Percentiles rank a stretch among this genome's conserved stretches.
These are phyloP conservation scores for Phyllostomus hastatus DNA, from an alignment of 2,113 vertebrate genomes.

Conservation along the genomic window DNA sequence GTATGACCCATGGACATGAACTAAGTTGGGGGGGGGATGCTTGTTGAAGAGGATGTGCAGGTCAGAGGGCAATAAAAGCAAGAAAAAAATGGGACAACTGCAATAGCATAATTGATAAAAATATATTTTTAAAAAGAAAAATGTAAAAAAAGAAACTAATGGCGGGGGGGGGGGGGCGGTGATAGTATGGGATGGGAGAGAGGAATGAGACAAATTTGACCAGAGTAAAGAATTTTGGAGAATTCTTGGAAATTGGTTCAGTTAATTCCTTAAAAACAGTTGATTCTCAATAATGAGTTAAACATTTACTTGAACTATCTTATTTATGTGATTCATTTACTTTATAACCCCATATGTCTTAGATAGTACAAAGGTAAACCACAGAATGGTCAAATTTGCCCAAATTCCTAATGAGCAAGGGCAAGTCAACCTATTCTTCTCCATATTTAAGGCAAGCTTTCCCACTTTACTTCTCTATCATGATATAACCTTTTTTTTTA, in stretches of 20 bases:
- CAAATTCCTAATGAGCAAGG: background rate
- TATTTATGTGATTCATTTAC: slow-evolving; percentile 5
- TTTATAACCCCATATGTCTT: background rate
- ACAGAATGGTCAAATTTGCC: background rate
- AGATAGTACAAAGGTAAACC: background rate
- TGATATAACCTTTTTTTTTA: background rate
- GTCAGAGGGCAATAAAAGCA: no score
- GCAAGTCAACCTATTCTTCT: background rate
- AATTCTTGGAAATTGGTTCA: background rate
- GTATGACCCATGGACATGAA: no score
- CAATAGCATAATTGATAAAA: no score
- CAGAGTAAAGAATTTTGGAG: background rate
- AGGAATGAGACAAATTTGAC: background rate
- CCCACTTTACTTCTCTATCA: background rate
- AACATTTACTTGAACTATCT: background rate
- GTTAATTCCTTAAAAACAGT: background rate
- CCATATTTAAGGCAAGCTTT: background rate
- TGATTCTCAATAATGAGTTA: background rate
- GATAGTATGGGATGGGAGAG: background rate
- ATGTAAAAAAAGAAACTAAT: background rate
- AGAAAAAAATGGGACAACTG: no score
- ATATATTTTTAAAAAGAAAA: no score
- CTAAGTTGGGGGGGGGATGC: no score
- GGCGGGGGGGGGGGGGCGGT: background rate
- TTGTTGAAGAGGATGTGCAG: no score